Conservation (phyloP, 2,888 invertebrate genomes). For the Acleris sparsana region DNA sequence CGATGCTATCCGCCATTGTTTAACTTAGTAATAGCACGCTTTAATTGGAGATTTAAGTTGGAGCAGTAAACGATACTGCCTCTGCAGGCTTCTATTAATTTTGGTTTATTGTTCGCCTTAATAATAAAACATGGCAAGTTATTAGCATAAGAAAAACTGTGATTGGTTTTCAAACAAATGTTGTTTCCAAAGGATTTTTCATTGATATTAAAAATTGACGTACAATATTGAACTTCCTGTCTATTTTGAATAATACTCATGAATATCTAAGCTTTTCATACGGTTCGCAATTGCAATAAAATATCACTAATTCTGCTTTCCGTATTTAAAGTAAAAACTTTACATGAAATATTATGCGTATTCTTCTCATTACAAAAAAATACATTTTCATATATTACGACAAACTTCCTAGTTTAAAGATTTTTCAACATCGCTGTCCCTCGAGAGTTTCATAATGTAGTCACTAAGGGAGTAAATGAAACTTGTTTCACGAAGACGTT, state of each 20-base stretch:
- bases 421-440: background rate
- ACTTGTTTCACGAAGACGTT: constrained; percentile 69
- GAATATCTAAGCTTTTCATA: no score
- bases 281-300: no score
- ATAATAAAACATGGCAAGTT: constrained; percentile 11
- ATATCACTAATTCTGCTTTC: no score
- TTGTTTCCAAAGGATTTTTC: background rate
- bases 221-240: no score
- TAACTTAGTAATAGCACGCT: constrained; percentile 34
- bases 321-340: no score
- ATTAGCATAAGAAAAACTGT: background rate
- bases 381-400: background rate
- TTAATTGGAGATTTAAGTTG: constrained; percentile 33
- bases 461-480: constrained; percentile 39
- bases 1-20: constrained; percentile 28
- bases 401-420: constrained; percentile 1
- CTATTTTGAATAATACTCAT: no score
- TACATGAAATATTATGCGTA: no score
- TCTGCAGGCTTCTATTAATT: constrained; percentile 27
- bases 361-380: no score
- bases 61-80: constrained; percentile 30
- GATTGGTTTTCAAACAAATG: no score
- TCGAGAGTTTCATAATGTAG: constrained; percentile 30
- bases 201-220: no score
- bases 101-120: constrained; percentile 16